Evolutionary conservation across 1,140 invertebrate species (phyloP).

Genomic region (Archivesica marissinica): DNA sequence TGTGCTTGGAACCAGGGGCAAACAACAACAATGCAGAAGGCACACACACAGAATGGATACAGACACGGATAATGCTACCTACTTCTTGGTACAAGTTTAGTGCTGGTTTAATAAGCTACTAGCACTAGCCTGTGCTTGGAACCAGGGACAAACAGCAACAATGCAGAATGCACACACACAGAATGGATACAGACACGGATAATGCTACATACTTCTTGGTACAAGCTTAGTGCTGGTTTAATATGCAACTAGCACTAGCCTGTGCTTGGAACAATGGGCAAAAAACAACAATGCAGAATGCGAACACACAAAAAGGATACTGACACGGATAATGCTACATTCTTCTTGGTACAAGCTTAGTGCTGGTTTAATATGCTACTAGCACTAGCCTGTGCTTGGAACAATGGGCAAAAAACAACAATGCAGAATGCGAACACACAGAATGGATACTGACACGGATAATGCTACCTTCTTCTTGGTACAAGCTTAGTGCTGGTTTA

Average conservation of each 20-base stretch:
- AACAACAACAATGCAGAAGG: no score
- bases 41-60: no score
- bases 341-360: slow-evolving; percentile 13
- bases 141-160: slow-evolving; percentile 2
- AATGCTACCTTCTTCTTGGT: slow-evolving; percentile 9
- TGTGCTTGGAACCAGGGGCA: no score
- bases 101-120: neutral
- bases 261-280: neutral
- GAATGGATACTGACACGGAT: neutral
- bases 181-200: neutral
- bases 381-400: slow-evolving; percentile 29
- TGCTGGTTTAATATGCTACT: slow-evolving; percentile 3
- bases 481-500: slow-evolving; percentile 21
- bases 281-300: neutral
- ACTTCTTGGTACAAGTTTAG: slow-evolving; percentile 14
- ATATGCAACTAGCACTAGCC: slow-evolving; percentile 27
- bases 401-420: slow-evolving; percentile 4
- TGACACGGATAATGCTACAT: neutral
- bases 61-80: neutral
- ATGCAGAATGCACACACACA: no score
- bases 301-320: no score
- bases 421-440: no score
- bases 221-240: slow-evolving; percentile 21
- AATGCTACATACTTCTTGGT: slow-evolving; percentile 10
- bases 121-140: slow-evolving; percentile 29